Base-by-base conservation (phyloP, 2,113 vertebrate species). In the Anseranas semipalmata region DNA sequence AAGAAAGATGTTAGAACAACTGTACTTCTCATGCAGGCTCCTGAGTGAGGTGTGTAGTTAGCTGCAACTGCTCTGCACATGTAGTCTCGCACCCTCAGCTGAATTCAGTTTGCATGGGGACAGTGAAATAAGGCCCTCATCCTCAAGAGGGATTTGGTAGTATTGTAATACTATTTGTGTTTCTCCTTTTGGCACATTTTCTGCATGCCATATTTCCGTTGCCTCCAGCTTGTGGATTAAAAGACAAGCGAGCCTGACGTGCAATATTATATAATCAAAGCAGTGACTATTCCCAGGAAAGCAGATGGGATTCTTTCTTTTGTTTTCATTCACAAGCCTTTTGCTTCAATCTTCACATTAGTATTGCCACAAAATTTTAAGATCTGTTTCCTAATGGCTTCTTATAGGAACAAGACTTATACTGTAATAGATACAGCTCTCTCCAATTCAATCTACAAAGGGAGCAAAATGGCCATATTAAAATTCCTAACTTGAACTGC, bases 261-360 rank as follows among this genome's bases (percentile, higher is more conserved):
- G 28, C 56, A 85, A 52, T 50, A 37, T 68, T 88, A 73, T 27
- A 72, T 43, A 76, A 91, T 28, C 45, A 85, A 74, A 89, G 32
- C 25, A 37, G 48, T 45, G 39, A 86, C 27, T 63, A 67, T 35
- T 41, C 12, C 21, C 52, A 94, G 60, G 27, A 94, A 93, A 94
- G 62, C 63, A 94, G 92, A 81, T 85, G 90, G 33, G 45, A 92
- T 95, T 90, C 70, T 81, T 93, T 11, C 56, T 85, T 94, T 95
- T 93, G 19, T 92, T 94, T 90, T 92, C n/a, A 55, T 89, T 94
- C 45, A 90, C 43, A 92, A 73, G 60, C 0, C 4, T 62, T 73
- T 75, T 90, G 41, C 65, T 94, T 95, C 66, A 90, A 75, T 91
- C 76, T 96, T 94, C 73, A 28, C 81, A 73, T 46, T 16, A 52